phyloP scores from a whole-genome alignment of 2,113 vertebrate genomes.

The Paramormyrops kingsleyae region DNA sequence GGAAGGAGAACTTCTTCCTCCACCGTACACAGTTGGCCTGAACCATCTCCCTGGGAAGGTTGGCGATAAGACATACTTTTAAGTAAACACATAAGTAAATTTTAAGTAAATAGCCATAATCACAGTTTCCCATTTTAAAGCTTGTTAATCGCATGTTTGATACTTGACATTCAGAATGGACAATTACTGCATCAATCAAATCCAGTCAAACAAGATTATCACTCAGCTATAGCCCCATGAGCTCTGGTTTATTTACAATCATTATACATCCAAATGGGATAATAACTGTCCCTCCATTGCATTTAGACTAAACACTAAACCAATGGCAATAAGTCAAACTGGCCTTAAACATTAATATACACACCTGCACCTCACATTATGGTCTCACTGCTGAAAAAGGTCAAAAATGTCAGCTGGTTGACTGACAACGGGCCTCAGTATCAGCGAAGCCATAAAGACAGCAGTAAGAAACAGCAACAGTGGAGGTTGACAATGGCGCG shows the following conservation, averaged over 20 bases:
- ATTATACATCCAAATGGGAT: not conserved
- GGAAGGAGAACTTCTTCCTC: constrained; percentile 83
- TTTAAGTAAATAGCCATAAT: too few relatives aligned
- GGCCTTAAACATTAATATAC: not conserved
- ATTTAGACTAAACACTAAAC: not conserved
- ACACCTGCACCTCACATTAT: not conserved
- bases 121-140: not conserved
- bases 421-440: not conserved
- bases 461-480: not conserved
- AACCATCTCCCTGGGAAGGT: constrained; percentile 70
- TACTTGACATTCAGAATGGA: not conserved
- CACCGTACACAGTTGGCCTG: constrained; percentile 87
- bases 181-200: not conserved
- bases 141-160: not conserved
- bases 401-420: not conserved
- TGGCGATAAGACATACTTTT: not conserved
- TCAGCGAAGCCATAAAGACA: not conserved
- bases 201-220: not conserved
- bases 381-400: not conserved
- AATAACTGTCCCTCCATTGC: not conserved
- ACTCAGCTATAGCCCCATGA: not conserved
- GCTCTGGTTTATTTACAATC: not conserved
- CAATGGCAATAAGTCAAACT: not conserved
- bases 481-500: not conserved
- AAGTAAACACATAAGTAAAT: too few relatives aligned